Conservation (phyloP, 2,888 invertebrate species). For the Tinea trinotella region DNA sequence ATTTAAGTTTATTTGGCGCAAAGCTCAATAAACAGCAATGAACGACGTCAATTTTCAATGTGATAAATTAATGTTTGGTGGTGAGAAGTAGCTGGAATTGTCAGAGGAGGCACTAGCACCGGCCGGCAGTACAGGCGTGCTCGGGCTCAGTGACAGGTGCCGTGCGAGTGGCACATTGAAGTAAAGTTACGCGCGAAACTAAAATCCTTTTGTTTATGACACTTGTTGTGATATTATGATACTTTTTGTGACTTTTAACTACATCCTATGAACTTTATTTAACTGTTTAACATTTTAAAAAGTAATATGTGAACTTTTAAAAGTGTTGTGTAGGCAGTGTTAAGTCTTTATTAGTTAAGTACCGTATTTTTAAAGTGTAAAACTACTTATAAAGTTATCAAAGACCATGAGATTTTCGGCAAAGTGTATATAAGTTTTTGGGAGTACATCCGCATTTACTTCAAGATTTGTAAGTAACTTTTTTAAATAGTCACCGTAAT, state of each 20-base stretch:
- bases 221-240: slow-evolving; percentile 44
- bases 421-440: background rate
- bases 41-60: background rate
- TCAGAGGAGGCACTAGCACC: slow-evolving; percentile 27
- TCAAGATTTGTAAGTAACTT: slow-evolving; percentile 3
- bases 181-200: slow-evolving; percentile 48
- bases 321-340: slow-evolving; percentile 67
- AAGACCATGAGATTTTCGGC: slow-evolving; percentile 7
- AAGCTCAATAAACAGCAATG: background rate
- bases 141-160: slow-evolving; percentile 60
- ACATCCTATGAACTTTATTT: background rate
- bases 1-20: background rate
- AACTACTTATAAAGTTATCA: slow-evolving; percentile 28
- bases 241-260: background rate
- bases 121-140: slow-evolving; percentile 53
- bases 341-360: slow-evolving; percentile 38
- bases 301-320: slow-evolving; percentile 41
- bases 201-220: slow-evolving; percentile 59
- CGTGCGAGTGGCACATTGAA: slow-evolving; percentile 32
- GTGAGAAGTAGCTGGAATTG: slow-evolving; percentile 39
- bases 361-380: slow-evolving; percentile 59
- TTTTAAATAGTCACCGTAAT: no score
- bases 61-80: slow-evolving; percentile 21
- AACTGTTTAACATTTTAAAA: background rate
- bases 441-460: background rate